Percentiles rank a stretch among this genome's conserved stretches.
These are phyloP conservation scores for Salmo trutta DNA, from an alignment of 2,797 vertebrate genomes.

Conservation along the genomic window DNA sequence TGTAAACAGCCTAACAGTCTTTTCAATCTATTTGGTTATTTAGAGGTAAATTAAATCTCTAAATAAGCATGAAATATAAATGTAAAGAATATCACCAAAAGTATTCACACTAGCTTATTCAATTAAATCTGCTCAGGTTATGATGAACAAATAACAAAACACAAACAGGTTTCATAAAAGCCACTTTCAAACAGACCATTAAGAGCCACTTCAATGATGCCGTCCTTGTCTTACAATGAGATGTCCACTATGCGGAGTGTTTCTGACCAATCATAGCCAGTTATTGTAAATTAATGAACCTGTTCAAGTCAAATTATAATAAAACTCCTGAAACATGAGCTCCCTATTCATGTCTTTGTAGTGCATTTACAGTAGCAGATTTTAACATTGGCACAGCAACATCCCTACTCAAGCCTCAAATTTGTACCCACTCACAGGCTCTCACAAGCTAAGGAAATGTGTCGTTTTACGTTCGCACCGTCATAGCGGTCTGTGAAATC, in stretches of 20 bases:
- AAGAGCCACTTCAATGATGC: neutral
- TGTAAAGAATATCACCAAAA: neutral
- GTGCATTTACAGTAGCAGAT: neutral
- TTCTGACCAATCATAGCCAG: neutral
- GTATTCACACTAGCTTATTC: neutral
- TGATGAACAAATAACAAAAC: neutral
- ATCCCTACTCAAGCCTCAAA: neutral
- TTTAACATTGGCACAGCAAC: neutral
- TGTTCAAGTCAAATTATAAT: neutral
- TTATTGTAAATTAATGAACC: neutral
- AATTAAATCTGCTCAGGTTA: neutral
- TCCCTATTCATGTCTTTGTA: neutral
- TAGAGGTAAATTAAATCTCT: neutral
- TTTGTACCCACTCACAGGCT: neutral
- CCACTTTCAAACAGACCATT: neutral
- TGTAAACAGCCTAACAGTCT: neutral
- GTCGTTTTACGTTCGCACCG: neutral
- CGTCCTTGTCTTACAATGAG: neutral
- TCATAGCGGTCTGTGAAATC: neutral
- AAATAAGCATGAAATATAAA: neutral
- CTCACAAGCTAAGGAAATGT: neutral
- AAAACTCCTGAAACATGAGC: neutral
- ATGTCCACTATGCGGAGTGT: neutral
- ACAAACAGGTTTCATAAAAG: neutral
- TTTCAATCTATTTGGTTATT: slow-evolving; percentile 3